phyloP scores from a whole-genome alignment of 2,888 invertebrate genomes.

The Gymnosoma rotundatum region DNA sequence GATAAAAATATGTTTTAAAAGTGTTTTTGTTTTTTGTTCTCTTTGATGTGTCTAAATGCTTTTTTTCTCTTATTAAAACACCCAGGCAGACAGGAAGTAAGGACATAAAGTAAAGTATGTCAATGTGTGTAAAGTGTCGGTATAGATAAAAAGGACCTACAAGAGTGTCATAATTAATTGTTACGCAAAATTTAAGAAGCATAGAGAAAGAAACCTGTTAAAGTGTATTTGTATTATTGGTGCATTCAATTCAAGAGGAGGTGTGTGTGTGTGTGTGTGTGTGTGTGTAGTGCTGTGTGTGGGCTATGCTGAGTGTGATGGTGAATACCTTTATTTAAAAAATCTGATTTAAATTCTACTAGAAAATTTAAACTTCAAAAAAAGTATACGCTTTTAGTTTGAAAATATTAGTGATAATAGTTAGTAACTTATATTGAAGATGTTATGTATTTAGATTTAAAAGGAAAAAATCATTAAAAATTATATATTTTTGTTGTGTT shows the following conservation, averaged over 20 bases:
- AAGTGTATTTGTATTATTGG: constrained; percentile 13
- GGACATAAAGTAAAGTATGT: constrained; percentile 42
- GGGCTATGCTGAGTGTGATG: neutral
- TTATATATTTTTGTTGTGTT: too few relatives aligned
- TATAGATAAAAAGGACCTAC: neutral
- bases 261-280: neutral
- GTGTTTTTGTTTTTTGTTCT: constrained; percentile 3
- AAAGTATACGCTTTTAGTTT: too few relatives aligned
- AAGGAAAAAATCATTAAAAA: too few relatives aligned
- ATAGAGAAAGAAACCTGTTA: constrained; percentile 2
- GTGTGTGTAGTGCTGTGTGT: neutral
- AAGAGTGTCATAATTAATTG: constrained; percentile 18
- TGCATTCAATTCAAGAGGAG: constrained; percentile 3
- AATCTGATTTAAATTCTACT: too few relatives aligned
- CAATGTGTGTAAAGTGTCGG: constrained; percentile 36
- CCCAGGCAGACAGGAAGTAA: constrained; percentile 44
- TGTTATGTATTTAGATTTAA: too few relatives aligned
- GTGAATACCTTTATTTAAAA: too few relatives aligned
- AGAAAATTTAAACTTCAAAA: too few relatives aligned
- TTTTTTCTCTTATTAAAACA: neutral
- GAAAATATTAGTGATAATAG: too few relatives aligned
- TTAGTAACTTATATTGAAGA: too few relatives aligned
- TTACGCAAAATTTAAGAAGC: constrained; percentile 18
- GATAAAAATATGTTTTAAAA: neutral
- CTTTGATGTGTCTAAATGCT: constrained; percentile 33